Base-by-base conservation (phyloP, 1,140 invertebrate genomes). In the Brachionus angularis region DNA sequence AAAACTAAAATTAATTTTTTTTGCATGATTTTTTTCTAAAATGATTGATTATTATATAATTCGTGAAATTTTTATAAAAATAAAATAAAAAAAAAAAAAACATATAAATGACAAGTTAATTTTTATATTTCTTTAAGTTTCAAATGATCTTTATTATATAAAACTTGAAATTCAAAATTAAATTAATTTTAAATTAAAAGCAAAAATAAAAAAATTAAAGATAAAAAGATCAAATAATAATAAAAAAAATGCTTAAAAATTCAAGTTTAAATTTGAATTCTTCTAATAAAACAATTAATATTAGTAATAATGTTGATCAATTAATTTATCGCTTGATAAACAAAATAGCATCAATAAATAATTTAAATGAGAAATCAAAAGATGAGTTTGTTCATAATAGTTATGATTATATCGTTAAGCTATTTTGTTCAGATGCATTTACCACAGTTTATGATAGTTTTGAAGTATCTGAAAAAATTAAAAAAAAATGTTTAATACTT, bases 281-380 rank as follows among this genome's bases (percentile, higher is more conserved):
- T 7, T 18, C 52, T 10, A 18, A 34, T 31, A 14, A 31, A 23
- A n/a, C n/a, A n/a, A n/a, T n/a, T n/a, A n/a, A n/a, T n/a, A n/a
- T n/a, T n/a, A n/a, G n/a, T n/a, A 58, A 55, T 18, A 55, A 58
- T 39, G 33, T 58, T 36, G 53, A 58, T 39, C 53, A 58, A 21
- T 21, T 58, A 21, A 39, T 58, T 39, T 58, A 39, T 58, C 53
- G 53, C 10, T 23, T 58, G n/a, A 18, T 58, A 7, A 39, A 31
- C n/a, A 58, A 58, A 21, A 58, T 58, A 14, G 34, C 53, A 5
- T 39, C 53, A 23, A 39, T 34, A 10, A 39, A 58, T n/a, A 36
- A 58, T 16, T 21, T 58, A 58, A 58, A 58, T 29, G 53, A 58
- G 25, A 18, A 36, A 23, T 33, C 27, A 4, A 58, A 25, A 39